These are phyloP conservation scores for Podotricha telesiphe DNA, from an alignment of 2,888 invertebrate genomes.

Conservation along the genomic window DNA sequence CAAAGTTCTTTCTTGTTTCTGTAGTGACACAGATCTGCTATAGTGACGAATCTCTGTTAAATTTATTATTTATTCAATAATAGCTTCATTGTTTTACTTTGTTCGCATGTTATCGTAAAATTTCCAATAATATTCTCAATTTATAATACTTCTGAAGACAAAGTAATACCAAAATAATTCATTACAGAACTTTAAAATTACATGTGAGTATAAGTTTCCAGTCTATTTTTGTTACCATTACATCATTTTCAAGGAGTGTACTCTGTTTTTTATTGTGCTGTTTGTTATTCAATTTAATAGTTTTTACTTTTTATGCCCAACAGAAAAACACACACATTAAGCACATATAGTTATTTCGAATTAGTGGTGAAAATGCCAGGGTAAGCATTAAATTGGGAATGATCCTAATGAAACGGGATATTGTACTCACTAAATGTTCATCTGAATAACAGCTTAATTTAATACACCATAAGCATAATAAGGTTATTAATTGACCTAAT, in stretches of 20 bases:
- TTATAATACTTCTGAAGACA: neutral
- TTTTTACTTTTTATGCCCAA: conserved; percentile 57
- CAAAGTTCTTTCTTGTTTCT: neutral
- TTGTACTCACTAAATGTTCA: conserved; percentile 55
- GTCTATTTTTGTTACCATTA: conserved; percentile 68
- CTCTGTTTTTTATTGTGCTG: conserved; percentile 28
- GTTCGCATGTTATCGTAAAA: neutral
- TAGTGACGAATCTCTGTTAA: conserved; percentile 10
- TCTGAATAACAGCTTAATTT: conserved; percentile 11
- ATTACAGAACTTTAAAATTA: conserved; percentile 6
- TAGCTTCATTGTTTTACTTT: neutral
- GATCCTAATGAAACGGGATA: conserved; percentile 60
- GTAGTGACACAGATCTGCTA: conserved; percentile 3
- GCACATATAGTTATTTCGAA: conserved; percentile 37
- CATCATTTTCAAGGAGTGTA: conserved; percentile 55
- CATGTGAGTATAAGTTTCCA: conserved; percentile 36
- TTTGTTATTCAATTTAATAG: conserved; percentile 39
- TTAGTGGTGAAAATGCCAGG: conserved; percentile 69
- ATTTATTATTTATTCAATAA: neutral
- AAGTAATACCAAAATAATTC: neutral
- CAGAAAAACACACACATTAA: conserved; percentile 52
- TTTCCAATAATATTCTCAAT: neutral
- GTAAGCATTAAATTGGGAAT: conserved; percentile 78
- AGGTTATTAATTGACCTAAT: conserved; percentile 5
- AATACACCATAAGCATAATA: neutral